A percentile compares a stretch with the other conserved stretches of the same genome.
Evolutionary conservation across 2,113 vertebrate genomes (phyloP).

Genomic region (Dasyprocta punctata): DNA sequence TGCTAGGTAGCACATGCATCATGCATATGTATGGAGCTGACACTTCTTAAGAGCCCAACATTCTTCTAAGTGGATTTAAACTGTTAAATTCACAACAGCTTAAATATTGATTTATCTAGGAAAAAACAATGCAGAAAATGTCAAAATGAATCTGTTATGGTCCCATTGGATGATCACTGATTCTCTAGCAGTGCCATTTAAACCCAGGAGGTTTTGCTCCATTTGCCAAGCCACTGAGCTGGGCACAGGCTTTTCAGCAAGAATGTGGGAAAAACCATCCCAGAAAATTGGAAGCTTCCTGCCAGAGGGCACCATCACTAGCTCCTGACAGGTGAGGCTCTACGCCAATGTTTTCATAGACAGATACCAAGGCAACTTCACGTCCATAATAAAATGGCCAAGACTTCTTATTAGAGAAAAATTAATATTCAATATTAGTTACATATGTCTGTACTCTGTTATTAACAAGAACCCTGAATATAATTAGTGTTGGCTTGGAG

Average conservation of each 20-base stretch:
- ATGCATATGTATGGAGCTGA: not conserved
- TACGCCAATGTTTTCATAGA: conserved; percentile 29
- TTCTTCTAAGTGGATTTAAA: conserved; percentile 39
- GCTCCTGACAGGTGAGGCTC: conserved; percentile 24
- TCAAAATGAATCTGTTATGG: not conserved
- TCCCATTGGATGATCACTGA: not conserved
- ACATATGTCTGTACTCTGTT: conserved; percentile 66
- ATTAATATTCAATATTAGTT: conserved; percentile 70
- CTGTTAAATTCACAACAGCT: not conserved
- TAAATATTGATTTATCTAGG: conserved; percentile 26
- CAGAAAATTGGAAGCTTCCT: conserved; percentile 66
- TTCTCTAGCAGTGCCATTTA: not conserved
- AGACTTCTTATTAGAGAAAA: conserved; percentile 61
- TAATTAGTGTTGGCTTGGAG: conserved; percentile 75
- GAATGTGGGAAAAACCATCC: conserved; percentile 69
- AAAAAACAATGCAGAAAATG: conserved; percentile 7
- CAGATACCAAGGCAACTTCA: not conserved
- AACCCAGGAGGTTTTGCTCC: conserved; percentile 43
- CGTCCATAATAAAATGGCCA: not conserved
- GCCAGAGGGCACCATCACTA: conserved; percentile 51
- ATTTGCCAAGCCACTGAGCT: conserved; percentile 54
- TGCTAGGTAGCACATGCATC: not conserved
- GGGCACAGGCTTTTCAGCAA: conserved; percentile 48
- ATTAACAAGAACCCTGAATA: conserved; percentile 67
- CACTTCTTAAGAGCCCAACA: not conserved